These are phyloP conservation scores for Fregetta grallaria DNA, from an alignment of 2,113 vertebrate species.

Conservation along the genomic window DNA sequence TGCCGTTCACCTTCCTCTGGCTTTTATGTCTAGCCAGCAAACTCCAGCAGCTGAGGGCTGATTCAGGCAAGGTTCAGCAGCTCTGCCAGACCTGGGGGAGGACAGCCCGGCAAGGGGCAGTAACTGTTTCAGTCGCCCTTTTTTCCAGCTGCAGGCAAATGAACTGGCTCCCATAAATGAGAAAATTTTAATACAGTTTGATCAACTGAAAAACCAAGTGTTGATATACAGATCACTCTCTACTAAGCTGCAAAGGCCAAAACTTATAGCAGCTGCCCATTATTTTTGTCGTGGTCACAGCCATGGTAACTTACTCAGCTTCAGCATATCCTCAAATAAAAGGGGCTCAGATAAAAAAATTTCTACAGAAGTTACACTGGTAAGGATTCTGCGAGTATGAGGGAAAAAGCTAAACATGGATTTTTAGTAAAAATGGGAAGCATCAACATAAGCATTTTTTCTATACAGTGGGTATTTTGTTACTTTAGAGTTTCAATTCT, in stretches of 20 bases:
- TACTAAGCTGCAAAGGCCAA: background rate
- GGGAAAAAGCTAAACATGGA: background rate
- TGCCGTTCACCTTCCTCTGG: background rate
- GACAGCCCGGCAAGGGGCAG: accelerated
- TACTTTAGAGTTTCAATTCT: background rate
- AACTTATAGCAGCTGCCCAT: background rate
- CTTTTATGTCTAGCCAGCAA: background rate
- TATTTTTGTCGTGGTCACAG: background rate
- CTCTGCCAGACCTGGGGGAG: accelerated
- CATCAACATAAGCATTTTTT: background rate
- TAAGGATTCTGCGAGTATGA: background rate
- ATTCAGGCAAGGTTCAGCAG: background rate
- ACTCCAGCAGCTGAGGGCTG: background rate
- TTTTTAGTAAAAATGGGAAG: background rate
- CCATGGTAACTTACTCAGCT: background rate
- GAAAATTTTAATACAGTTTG: background rate
- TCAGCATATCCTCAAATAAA: background rate
- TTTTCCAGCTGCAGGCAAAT: background rate
- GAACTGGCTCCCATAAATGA: background rate
- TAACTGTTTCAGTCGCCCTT: background rate
- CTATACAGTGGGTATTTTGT: background rate
- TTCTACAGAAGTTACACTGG: background rate
- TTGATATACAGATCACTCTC: background rate
- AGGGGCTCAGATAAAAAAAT: background rate
- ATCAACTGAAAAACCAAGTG: background rate